Evolutionary conservation across 1,140 invertebrate genomes (phyloP).

Genomic region (Bombus pyrosoma): DNA sequence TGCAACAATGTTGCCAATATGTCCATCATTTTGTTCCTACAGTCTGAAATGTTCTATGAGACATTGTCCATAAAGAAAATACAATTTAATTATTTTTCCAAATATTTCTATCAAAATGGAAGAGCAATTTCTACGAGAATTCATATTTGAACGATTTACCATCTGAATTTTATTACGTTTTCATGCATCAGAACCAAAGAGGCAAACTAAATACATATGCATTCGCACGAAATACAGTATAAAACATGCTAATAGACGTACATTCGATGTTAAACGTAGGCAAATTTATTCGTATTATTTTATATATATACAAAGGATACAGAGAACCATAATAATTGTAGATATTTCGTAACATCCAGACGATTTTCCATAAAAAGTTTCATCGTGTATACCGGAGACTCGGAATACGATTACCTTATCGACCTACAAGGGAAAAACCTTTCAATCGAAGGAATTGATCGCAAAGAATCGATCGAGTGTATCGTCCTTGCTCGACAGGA

Average conservation of each 20-base stretch:
- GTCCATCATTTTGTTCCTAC: too few relatives aligned
- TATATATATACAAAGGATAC: not conserved
- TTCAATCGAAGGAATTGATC: conserved; percentile 37
- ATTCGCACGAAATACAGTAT: too few relatives aligned
- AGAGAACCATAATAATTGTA: not conserved
- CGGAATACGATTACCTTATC: conserved; percentile 6
- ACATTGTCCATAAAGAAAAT: not conserved
- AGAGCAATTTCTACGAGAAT: not conserved
- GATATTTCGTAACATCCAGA: not conserved
- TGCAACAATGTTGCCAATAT: not conserved
- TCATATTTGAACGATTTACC: too few relatives aligned
- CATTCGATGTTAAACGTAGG: not conserved
- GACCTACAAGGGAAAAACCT: conserved; percentile 35
- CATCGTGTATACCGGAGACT: not conserved
- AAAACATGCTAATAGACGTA: too few relatives aligned
- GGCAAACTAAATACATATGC: too few relatives aligned
- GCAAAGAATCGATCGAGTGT: conserved; percentile 57
- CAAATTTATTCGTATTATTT: not conserved
- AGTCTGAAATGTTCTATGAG: not conserved
- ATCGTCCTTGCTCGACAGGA: conserved; percentile 65
- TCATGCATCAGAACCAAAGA: too few relatives aligned
- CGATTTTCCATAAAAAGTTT: not conserved
- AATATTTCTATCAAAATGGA: not conserved
- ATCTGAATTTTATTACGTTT: too few relatives aligned
- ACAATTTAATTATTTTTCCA: not conserved